Evolutionary conservation across 2,888 invertebrate genomes (phyloP).

Genomic region (Drosophila lacicola): DNA sequence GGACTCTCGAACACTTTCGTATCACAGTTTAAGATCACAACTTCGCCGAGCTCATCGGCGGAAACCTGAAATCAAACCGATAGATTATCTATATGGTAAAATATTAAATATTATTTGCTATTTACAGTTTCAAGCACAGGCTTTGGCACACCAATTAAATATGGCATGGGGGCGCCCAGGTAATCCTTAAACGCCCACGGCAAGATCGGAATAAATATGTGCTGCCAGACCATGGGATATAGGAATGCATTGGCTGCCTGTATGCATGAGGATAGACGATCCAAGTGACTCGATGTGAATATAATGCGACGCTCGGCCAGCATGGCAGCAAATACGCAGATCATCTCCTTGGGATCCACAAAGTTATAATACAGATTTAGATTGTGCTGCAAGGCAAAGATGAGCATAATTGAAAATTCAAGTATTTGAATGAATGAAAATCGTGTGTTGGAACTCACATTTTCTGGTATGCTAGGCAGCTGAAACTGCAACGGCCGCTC

Average conservation of each 20-base stretch:
- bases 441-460: constrained; percentile 88
- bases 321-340: constrained; percentile 97
- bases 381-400: constrained; percentile 90
- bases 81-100: not conserved
- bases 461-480: constrained; percentile 97
- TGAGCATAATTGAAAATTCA: constrained; percentile 2
- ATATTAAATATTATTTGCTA: not conserved
- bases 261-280: constrained; percentile 95
- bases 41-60: constrained; percentile 95
- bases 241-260: constrained; percentile 97
- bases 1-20: constrained; percentile 93
- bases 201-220: constrained; percentile 98
- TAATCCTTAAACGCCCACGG: constrained; percentile 96
- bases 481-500: constrained; percentile 92
- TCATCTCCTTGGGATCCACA: constrained; percentile 97
- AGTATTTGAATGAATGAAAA: not conserved
- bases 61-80: constrained; percentile 85
- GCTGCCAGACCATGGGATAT: constrained; percentile 99
- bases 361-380: constrained; percentile 99
- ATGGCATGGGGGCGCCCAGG: constrained; percentile 98
- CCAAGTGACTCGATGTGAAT: constrained; percentile 95
- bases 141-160: constrained; percentile 97
- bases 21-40: constrained; percentile 97
- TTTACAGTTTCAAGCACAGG: constrained; percentile 88
- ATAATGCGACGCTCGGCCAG: constrained; percentile 97